phyloP scores from a whole-genome alignment of 2,113 vertebrate genomes.

The Hippocampus guttulatus region DNA sequence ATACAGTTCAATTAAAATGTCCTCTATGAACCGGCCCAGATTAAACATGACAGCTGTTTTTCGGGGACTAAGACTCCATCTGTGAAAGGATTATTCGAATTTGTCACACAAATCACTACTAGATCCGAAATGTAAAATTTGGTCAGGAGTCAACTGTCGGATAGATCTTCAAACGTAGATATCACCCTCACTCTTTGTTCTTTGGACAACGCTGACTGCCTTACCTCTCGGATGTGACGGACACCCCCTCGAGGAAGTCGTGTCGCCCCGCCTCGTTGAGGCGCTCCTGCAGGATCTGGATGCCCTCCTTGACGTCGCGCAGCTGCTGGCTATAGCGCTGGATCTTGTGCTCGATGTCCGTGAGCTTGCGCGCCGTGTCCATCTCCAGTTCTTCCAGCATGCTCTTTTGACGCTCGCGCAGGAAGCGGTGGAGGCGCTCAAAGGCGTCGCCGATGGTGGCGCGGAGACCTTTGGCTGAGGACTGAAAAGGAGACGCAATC shows the following conservation, averaged over 20 bases:
- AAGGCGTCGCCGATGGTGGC: slow-evolving; percentile 90
- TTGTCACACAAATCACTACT: slow-evolving; percentile 36
- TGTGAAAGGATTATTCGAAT: slow-evolving; percentile 46
- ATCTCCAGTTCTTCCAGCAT: slow-evolving; percentile 97
- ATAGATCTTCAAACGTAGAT: not conserved
- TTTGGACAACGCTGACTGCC: not conserved
- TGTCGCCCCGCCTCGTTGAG: slow-evolving; percentile 83
- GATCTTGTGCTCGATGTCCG: slow-evolving; percentile 95
- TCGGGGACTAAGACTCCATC: slow-evolving; percentile 49
- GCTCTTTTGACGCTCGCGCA: slow-evolving; percentile 93
- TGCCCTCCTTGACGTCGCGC: slow-evolving; percentile 90
- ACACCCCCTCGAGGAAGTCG: slow-evolving; percentile 85
- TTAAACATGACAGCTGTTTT: slow-evolving; percentile 48
- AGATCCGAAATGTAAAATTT: not conserved
- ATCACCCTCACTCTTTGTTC: not conserved
- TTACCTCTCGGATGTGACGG: slow-evolving; percentile 86
- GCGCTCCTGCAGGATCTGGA: slow-evolving; percentile 93
- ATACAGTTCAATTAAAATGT: slow-evolving; percentile 49
- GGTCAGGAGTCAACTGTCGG: not conserved
- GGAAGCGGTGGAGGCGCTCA: slow-evolving; percentile 88
- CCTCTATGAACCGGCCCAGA: slow-evolving; percentile 28
- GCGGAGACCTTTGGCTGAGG: slow-evolving; percentile 89
- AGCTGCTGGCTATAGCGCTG: slow-evolving; percentile 96
- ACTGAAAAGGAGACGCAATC: slow-evolving; percentile 66
- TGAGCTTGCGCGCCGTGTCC: slow-evolving; percentile 86